Evolutionary conservation across 1,140 invertebrate species (phyloP).

Genomic region (Drosophila leontia): DNA sequence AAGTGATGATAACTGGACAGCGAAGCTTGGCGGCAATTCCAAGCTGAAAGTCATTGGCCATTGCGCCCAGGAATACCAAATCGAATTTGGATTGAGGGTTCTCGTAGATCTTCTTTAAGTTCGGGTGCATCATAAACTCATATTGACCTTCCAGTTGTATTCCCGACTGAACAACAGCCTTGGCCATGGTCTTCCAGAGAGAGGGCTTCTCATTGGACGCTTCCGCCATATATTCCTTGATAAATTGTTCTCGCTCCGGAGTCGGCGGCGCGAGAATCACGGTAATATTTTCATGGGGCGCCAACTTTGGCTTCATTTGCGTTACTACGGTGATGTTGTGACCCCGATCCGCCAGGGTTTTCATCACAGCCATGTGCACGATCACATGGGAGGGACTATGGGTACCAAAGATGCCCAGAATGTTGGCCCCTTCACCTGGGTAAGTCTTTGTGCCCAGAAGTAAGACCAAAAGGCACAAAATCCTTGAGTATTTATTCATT

Average conservation of each 20-base stretch:
- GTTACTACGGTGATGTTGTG: constrained; percentile 77
- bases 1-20: constrained; percentile 58
- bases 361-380: constrained; percentile 70
- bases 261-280: constrained; percentile 51
- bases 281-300: constrained; percentile 54
- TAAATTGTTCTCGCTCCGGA: constrained; percentile 24
- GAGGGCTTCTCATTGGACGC: constrained; percentile 42
- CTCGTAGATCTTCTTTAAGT: constrained; percentile 60
- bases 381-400: constrained; percentile 78
- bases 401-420: constrained; percentile 70
- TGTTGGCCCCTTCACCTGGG: constrained; percentile 49
- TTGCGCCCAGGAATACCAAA: constrained; percentile 63
- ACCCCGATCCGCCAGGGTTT: constrained; percentile 63
- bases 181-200: constrained; percentile 11
- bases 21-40: constrained; percentile 67
- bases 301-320: constrained; percentile 52
- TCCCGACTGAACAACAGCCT: background rate
- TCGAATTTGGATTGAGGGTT: constrained; percentile 63
- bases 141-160: constrained; percentile 44
- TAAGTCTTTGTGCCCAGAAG: background rate
- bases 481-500: constrained; percentile 7
- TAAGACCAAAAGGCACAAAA: background rate
- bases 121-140: constrained; percentile 49
- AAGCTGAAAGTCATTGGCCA: constrained; percentile 71
- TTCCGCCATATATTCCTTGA: constrained; percentile 34